Evolutionary conservation across 2,113 vertebrate species (phyloP).

Genomic region (Amphilophus citrinellus): DNA sequence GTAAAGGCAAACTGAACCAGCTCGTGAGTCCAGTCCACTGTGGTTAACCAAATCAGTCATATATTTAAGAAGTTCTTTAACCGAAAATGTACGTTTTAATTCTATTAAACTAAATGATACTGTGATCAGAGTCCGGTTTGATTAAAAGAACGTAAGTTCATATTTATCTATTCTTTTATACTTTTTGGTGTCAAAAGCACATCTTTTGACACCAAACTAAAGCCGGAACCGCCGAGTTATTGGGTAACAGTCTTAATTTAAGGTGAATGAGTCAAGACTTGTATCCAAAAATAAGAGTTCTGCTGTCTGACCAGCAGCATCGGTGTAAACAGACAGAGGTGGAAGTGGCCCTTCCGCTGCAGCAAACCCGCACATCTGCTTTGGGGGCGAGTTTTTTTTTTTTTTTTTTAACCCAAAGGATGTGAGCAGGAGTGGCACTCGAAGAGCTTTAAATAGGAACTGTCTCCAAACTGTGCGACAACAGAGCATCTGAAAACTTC

Average conservation of each 20-base stretch:
- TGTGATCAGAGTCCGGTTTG: not conserved
- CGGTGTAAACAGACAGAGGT: slow-evolving; percentile 74
- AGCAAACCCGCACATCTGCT: slow-evolving; percentile 75
- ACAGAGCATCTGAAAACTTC: slow-evolving; percentile 64
- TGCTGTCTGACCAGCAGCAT: slow-evolving; percentile 61
- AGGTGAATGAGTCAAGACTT: slow-evolving; percentile 52
- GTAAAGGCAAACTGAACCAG: slow-evolving; percentile 15
- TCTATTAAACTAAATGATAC: too few species aligned
- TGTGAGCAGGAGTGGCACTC: slow-evolving; percentile 80
- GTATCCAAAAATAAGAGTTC: slow-evolving; percentile 66
- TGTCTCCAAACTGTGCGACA: slow-evolving; percentile 64
- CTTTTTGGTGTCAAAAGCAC: not conserved
- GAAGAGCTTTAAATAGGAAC: slow-evolving; percentile 82
- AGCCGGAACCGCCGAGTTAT: not conserved
- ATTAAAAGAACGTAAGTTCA: not conserved
- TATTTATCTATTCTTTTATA: not conserved
- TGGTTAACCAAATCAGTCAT: not conserved
- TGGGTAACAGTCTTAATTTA: slow-evolving; percentile 27
- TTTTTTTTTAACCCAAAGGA: slow-evolving; percentile 61
- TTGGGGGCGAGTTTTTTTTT: slow-evolving; percentile 74
- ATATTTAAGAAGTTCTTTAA: not conserved
- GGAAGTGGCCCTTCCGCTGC: slow-evolving; percentile 80
- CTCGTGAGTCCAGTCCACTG: not conserved
- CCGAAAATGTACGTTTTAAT: not conserved
- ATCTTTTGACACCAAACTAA: slow-evolving; percentile 12